These are phyloP conservation scores for Microplitis demolitor DNA, from an alignment of 1,140 invertebrate species.

Conservation along the genomic window DNA sequence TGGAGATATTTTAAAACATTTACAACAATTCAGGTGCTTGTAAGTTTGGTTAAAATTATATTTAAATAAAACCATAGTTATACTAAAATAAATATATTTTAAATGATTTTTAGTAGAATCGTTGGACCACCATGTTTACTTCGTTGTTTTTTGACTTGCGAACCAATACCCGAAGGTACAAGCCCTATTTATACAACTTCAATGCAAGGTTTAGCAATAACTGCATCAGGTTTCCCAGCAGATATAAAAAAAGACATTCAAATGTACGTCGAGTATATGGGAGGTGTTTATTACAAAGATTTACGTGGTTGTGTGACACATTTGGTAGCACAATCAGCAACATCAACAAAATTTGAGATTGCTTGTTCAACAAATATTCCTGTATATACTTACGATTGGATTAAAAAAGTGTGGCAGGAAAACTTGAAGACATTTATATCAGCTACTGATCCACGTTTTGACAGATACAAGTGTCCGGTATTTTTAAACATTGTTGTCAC, in stretches of 20 bases:
- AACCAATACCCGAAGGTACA: constrained; percentile 74
- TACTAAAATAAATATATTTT: constrained; percentile 26
- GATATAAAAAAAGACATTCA: constrained; percentile 71
- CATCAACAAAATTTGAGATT: constrained; percentile 78
- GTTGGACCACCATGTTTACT: constrained; percentile 81
- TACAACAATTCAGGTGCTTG: constrained; percentile 70
- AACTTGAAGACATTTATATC: constrained; percentile 67
- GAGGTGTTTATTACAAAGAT: constrained; percentile 74
- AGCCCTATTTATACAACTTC: constrained; percentile 81
- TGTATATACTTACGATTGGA: constrained; percentile 80
- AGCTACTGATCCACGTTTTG: constrained; percentile 69
- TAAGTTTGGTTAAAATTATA: constrained; percentile 57
- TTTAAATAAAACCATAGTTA: no score
- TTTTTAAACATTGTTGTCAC: constrained; percentile 82
- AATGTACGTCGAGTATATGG: constrained; percentile 80
- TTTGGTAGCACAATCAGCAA: constrained; percentile 76
- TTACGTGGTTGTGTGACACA: constrained; percentile 80
- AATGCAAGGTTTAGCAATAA: constrained; percentile 78
- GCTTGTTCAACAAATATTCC: constrained; percentile 73
- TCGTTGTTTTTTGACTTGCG: constrained; percentile 71
- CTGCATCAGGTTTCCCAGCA: constrained; percentile 72
- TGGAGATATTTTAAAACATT: constrained; percentile 70
- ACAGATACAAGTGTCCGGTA: constrained; percentile 72
- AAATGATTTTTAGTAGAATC: constrained; percentile 65
- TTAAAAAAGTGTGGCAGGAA: constrained; percentile 77